A percentile compares a stretch with the other conserved stretches of the same genome.
These are phyloP conservation scores for Molorchus minor DNA, from an alignment of 2,888 invertebrate genomes.

Conservation along the genomic window DNA sequence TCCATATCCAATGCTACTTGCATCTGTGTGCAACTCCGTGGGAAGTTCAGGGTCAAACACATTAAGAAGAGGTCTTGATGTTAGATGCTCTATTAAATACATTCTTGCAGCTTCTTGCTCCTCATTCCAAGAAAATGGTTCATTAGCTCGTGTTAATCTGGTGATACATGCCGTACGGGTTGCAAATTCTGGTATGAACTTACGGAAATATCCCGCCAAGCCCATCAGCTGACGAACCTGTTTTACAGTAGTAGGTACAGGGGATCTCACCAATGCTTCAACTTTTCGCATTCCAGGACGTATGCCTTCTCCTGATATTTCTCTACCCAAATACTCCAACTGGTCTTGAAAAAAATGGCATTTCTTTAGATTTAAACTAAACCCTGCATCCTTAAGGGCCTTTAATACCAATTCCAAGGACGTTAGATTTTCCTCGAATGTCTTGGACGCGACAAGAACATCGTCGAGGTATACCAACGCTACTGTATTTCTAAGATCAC, in stretches of 20 bases:
- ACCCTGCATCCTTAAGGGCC: conserved; percentile 9
- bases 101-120: conserved; percentile 19
- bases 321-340: conserved; percentile 23
- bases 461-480: conserved; percentile 45
- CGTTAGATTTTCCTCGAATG: conserved; percentile 31
- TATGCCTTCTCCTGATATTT: conserved; percentile 22
- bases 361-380: conserved; percentile 22
- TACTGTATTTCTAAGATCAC: conserved; percentile 23
- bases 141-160: conserved; percentile 8
- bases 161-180: conserved; percentile 22
- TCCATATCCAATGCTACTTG: conserved; percentile 39
- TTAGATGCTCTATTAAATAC: conserved; percentile 29
- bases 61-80: conserved; percentile 34
- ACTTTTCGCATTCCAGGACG: neutral
- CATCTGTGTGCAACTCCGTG: conserved; percentile 43
- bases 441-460: conserved; percentile 41
- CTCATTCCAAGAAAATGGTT: conserved; percentile 6
- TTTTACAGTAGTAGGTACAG: conserved; percentile 28
- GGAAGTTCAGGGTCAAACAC: conserved; percentile 35
- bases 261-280: neutral
- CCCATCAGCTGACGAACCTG: conserved; percentile 30
- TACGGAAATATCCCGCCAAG: conserved; percentile 26
- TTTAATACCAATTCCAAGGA: conserved; percentile 13
- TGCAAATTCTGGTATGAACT: conserved; percentile 24
- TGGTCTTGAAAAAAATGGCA: conserved; percentile 22